Base-by-base conservation (phyloP, 2,888 invertebrate genomes). In the Ectemnius lituratus region DNA sequence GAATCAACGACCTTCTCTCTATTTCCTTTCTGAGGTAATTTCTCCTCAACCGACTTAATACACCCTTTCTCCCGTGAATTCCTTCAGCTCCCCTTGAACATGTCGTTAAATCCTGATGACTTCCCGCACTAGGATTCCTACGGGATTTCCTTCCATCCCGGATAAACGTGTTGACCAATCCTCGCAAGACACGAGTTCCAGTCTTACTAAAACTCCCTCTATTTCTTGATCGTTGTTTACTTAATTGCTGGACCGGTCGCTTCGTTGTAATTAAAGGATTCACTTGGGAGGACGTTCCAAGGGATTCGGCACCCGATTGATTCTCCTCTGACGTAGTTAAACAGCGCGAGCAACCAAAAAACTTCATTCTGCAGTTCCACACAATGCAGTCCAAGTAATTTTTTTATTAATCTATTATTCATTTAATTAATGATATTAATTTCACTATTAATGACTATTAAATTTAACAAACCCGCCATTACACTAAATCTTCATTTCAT, bases 221-320 rank as follows among this genome's bases (percentile, higher is more conserved):
- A 63, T 81, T 27, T 68, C 67, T 64, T 4, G 79, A 65, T 52
- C 75, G 83, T 62, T 74, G 79, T 4, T 52, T 67, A n/a, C 28
- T 47, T 11, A 45, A 16, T 18, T 67, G 78, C 18, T 58, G 23
- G 28, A 59, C 62, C 0, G 89, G 87, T 0, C 85, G 80, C 69
- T 87, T 89, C 28, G 88, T 88, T 52, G 85, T 86, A 28, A 88
- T 82, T 47, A 90, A 75, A 3, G 89, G 89, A 78, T 89, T 85
- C 18, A 82, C 37, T 37, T 37, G 37, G 3, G 23, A 23, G 23
- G 2, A 23, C 37, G 37, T 37, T 37, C 37, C 37, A 2, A 6
- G 5, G 11, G 11, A 37, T 6, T 37, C 37, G 1, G 1, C 37
- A 37, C 8, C 3, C 3, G 28, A 37, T 37, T 37, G 28, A 8